Percentiles rank a stretch among this genome's conserved stretches.
Conservation (phyloP, 2,888 invertebrate genomes). For the Trichopoda pennipes region DNA sequence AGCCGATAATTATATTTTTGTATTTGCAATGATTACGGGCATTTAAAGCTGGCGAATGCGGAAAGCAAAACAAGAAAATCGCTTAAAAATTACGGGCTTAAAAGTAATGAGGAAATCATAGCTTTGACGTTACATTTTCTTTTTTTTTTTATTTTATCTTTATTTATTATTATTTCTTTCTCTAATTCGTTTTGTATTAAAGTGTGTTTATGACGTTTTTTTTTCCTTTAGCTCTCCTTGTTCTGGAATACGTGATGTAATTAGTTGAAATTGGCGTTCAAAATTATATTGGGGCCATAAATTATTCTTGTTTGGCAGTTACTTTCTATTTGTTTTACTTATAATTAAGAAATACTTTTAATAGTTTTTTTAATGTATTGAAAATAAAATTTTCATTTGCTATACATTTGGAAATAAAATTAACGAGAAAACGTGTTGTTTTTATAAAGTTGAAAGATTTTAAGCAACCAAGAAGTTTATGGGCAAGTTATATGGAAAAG, state of each 20-base stretch:
- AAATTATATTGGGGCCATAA: slow-evolving; percentile 18
- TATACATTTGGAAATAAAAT: no score
- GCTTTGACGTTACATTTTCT: slow-evolving; percentile 14
- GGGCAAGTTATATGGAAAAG: no score
- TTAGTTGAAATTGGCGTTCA: slow-evolving; percentile 50
- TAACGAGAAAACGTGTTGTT: no score
- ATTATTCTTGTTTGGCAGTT: slow-evolving; percentile 15
- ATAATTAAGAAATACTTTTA: no score
- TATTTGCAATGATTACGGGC: slow-evolving; percentile 33
- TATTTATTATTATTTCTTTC: not conserved
- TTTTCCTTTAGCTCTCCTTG: slow-evolving; percentile 3
- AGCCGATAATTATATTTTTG: slow-evolving; percentile 32
- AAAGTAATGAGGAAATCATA: slow-evolving; percentile 55
- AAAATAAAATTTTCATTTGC: no score
- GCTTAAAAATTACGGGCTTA: slow-evolving; percentile 49
- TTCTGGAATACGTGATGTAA: slow-evolving; percentile 62
- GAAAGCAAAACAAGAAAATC: slow-evolving; percentile 39
- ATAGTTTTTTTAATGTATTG: no score
- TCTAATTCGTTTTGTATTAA: slow-evolving; percentile 12
- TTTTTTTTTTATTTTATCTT: not conserved
- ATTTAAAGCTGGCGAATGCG: not conserved
- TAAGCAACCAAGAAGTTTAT: no score
- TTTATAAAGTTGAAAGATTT: no score
- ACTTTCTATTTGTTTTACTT: not conserved
- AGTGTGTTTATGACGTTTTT: not conserved